Percentiles rank a stretch among this genome's conserved stretches.
Conservation (phyloP, 2,113 vertebrate genomes). For the Silurus meridionalis region DNA sequence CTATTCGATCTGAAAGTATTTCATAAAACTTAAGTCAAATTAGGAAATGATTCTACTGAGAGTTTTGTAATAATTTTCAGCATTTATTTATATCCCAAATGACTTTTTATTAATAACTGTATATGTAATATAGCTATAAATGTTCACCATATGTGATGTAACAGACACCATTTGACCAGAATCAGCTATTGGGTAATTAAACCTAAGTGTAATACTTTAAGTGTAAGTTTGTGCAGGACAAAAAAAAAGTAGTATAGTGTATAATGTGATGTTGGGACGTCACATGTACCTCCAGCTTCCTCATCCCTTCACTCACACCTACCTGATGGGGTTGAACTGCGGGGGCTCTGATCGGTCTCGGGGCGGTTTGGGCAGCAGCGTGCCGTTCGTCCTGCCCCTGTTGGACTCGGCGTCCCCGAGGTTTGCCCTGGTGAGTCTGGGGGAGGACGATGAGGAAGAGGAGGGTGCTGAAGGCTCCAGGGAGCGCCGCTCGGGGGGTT, state of each 20-base stretch:
- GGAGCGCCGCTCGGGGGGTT: conserved; percentile 65
- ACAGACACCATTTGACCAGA: no score
- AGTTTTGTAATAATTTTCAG: background rate
- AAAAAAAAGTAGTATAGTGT: no score
- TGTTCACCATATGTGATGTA: no score
- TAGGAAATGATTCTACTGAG: background rate
- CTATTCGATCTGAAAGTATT: background rate
- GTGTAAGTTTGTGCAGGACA: no score
- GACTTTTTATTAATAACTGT: background rate
- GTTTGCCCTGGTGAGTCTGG: conserved; percentile 29
- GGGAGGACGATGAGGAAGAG: conserved; percentile 47
- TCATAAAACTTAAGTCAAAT: background rate
- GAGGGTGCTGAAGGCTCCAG: conserved; percentile 57
- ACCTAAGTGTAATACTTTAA: no score
- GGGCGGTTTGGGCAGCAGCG: conserved; percentile 62
- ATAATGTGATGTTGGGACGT: background rate
- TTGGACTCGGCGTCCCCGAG: conserved; percentile 50
- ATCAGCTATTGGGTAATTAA: no score
- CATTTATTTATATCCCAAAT: background rate
- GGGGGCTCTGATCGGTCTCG: conserved; percentile 73
- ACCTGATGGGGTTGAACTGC: conserved; percentile 75
- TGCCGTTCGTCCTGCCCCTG: conserved; percentile 43
- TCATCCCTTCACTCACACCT: conserved; percentile 21
- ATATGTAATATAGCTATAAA: no score
- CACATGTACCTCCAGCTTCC: background rate